These are phyloP conservation scores for Pseudorhombus dupliciocellatus DNA, from an alignment of 2,113 vertebrate genomes.

Conservation along the genomic window DNA sequence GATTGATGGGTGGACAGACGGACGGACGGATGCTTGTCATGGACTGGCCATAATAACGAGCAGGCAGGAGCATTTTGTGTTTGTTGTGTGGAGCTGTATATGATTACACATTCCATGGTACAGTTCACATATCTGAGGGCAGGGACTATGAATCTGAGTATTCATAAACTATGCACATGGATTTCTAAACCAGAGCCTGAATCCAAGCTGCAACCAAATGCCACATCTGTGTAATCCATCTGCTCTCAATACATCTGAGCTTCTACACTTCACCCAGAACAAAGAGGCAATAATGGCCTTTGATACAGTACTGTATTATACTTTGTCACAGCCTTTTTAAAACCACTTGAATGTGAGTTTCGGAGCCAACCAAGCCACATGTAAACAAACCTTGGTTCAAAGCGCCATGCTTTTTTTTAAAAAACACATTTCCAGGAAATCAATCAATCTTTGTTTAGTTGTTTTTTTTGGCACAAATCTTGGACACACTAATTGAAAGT, in stretches of 20 bases:
- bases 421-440: conserved; percentile 18
- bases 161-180: neutral
- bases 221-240: conserved; percentile 16
- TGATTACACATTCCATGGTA: neutral
- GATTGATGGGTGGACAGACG: too few species aligned
- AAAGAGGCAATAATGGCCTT: conserved; percentile 6
- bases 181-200: neutral
- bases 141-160: neutral
- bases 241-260: conserved; percentile 8
- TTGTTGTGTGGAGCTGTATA: neutral
- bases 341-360: neutral
- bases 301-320: neutral
- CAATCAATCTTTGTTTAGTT: neutral
- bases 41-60: too few species aligned
- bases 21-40: too few species aligned
- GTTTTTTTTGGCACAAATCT: neutral
- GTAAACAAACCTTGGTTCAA: conserved; percentile 10
- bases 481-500: conserved; percentile 13
- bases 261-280: neutral
- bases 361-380: conserved; percentile 4
- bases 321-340: neutral
- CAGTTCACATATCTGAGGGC: neutral
- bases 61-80: too few species aligned
- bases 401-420: neutral
- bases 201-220: conserved; percentile 3